Conservation (phyloP, 2,797 vertebrate genomes). For the Nannoperca australis region DNA sequence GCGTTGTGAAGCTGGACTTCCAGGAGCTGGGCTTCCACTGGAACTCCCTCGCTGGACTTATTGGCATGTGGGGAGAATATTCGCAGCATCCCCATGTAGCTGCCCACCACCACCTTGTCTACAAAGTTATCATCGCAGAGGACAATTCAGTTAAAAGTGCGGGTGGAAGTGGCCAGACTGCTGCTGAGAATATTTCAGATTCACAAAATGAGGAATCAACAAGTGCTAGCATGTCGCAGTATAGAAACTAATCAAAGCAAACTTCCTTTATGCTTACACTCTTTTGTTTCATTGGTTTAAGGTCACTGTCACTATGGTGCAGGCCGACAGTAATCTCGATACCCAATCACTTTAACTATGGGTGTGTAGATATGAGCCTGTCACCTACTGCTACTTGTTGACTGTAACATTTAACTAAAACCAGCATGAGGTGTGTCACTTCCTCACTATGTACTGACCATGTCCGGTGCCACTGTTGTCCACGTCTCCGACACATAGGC, state of each 20-base stretch:
- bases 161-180: neutral
- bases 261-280: no score
- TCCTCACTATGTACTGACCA: constrained; percentile 82
- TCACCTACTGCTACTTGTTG: neutral
- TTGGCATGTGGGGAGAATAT: constrained; percentile 90
- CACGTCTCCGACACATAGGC: constrained; percentile 93
- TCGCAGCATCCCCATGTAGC: constrained; percentile 93
- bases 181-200: no score
- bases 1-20: constrained; percentile 92
- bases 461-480: constrained; percentile 93
- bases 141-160: neutral
- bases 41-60: constrained; percentile 83
- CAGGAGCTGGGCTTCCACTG: constrained; percentile 90
- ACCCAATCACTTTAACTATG: no score
- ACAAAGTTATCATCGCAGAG: constrained; percentile 32
- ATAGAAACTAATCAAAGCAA: no score
- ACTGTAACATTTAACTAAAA: no score
- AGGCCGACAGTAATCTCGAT: no score
- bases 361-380: neutral
- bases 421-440: neutral
- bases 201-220: no score
- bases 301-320: no score
- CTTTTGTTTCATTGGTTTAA: no score
- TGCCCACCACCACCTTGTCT: constrained; percentile 97
- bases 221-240: no score